Evolutionary conservation across 2,888 invertebrate species (phyloP), one percentile per base, ranked within the genome.

Genomic region (Acrobasis suavella): DNA sequence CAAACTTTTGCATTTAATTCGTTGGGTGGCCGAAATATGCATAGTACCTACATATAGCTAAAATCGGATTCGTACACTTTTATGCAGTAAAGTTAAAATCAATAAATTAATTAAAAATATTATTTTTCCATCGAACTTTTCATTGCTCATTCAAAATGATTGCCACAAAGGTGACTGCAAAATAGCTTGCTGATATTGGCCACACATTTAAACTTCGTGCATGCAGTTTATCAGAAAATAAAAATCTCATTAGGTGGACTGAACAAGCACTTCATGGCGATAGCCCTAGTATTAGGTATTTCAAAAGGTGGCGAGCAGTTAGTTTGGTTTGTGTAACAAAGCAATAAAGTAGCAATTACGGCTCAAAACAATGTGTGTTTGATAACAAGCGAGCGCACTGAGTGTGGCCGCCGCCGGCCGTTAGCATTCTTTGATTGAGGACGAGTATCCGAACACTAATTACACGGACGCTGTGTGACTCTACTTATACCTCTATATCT

Each of bases 291-390:
- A 66, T 69, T 64, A n/a, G n/a, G n/a, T n/a, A 67, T 72, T 70
- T 68, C 56, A 58, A 71, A 69, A 71, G 66, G 61, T 56, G 62
- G 64, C 61, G 59, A 64, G 58, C 62, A 50, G 69, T 65, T 66
- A 59, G 69, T 67, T 64, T 68, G 62, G 75, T 73, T 69, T 68
- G 65, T 76, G 78, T 83, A 85, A 83, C 82, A 85, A 83, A 73
- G 74, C 81, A 77, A 84, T 86, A 82, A 85, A 85, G 76, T 69
- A 68, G 72, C 81, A 85, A 82, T 86, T 84, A 86, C 72, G 65
- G 67, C 65, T 67, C 72, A 70, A 82, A 86, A 87, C 86, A 86
- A 76, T 67, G 65, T 64, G 64, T 77, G 75, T 80, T 82, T 78
- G 75, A 78, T 78, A 81, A 80, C 77, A 78, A 68, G 59, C 49